Base-by-base conservation (phyloP, 1,140 invertebrate genomes). In the Armadillidium nasatum region DNA sequence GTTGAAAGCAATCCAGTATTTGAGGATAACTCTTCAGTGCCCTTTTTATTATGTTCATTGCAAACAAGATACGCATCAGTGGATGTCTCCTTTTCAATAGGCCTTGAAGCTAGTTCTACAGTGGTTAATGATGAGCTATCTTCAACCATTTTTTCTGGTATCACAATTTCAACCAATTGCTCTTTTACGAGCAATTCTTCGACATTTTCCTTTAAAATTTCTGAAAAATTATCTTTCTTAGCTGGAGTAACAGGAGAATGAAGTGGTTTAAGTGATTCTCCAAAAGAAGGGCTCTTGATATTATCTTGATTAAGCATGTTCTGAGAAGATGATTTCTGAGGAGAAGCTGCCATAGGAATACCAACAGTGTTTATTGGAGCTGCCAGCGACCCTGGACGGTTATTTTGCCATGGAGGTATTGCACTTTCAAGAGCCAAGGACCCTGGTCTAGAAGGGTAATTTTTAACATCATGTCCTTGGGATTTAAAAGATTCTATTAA, bases 331-430 rank as follows among this genome's bases (percentile, higher is more conserved):
- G 73, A 60, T 19, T 75, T 77, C 22, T 77, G 68, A 13, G 80
- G 54, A n/a, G 77, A 77, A 15, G 77, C 75, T 10, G 80, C 75
- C 15, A 77, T 76, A 23, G 80, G 80, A 11, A 81, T 81, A 0
- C 80, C 80, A 13, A 81, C 54, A n/a, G 80, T 81, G 33, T 81
- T 81, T 43, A 78, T 79, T 7, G 77, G 77, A 0, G 80, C 80
- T 21, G 80, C 80, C 33, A 81, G 68, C n/a, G 80, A 81, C 6
- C 80, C 80, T 11, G 80, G 80, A 10, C 80, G 73, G 11, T 60
- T 13, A 13, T 60, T 60, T 19, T 60, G 50, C 50, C 50, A 60
- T 19, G 50, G 50, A 19, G 50, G 19, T 19, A 60, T 60, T 60
- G 7, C 50, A 13, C 50, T 19, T 60, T 60, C 50, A 13, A 60